phyloP scores from a whole-genome alignment of 2,888 invertebrate genomes.

The Hirtodrosophila duncani region DNA sequence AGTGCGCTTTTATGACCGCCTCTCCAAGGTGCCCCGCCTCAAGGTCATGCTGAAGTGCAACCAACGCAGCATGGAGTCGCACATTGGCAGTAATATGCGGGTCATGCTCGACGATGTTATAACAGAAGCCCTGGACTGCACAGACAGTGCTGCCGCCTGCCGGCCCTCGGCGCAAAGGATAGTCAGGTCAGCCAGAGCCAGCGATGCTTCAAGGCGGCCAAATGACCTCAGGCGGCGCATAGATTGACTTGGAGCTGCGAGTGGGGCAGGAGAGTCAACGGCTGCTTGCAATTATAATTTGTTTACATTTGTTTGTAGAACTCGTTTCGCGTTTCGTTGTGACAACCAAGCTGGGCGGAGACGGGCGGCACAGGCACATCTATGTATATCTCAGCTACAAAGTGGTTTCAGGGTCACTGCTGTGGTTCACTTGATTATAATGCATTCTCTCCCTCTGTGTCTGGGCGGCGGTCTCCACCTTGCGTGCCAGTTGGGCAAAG shows the following conservation, averaged over 20 bases:
- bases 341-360: not conserved
- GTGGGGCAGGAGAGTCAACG: not conserved
- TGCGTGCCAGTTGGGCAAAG: too few relatives aligned
- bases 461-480: too few relatives aligned
- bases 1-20: conserved; percentile 57
- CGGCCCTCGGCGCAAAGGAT: not conserved
- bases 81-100: conserved; percentile 20
- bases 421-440: too few relatives aligned
- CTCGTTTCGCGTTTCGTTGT: conserved; percentile 45
- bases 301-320: conserved; percentile 28
- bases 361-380: too few relatives aligned
- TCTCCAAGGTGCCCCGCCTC: conserved; percentile 54
- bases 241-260: too few relatives aligned
- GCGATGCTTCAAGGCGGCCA: too few relatives aligned
- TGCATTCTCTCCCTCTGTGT: too few relatives aligned
- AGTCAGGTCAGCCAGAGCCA: too few relatives aligned
- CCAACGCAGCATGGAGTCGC: conserved; percentile 10
- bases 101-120: conserved; percentile 43
- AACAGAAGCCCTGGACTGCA: conserved; percentile 27
- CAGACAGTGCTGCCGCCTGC: conserved; percentile 24
- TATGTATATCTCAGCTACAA: too few relatives aligned
- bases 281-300: conserved; percentile 19
- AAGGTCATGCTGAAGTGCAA: conserved; percentile 43
- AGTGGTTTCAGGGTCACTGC: too few relatives aligned
- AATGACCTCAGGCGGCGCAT: too few relatives aligned